Evolutionary conservation across 2,888 invertebrate species (phyloP), one percentile per base, ranked within the genome.

Genomic region (Timema podura): DNA sequence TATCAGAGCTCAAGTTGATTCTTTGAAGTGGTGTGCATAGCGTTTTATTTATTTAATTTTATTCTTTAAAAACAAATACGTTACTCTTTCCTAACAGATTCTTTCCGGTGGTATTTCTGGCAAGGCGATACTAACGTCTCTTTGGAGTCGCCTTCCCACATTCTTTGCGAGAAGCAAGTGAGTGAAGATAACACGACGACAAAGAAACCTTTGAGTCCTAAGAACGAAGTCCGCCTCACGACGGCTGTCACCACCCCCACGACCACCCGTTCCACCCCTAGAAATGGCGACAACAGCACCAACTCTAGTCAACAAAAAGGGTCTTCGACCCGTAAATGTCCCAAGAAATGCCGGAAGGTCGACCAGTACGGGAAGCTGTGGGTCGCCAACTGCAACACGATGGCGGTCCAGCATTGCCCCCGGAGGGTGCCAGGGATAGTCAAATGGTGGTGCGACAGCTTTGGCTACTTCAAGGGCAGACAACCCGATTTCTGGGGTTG

Each of bases 401-500:
- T 44, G 44, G 44, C 10, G 30, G 6, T 9, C 10, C 66, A 48
- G 16, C 48, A 30, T 44, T 66, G 66, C 30, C 66, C 66, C 16
- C 16, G 48, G 0, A 49, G 44, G 13, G 44, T 45, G 10, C 66
- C 45, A 15, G 66, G 66, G 13, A 30, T 49, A 48, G 66, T 49
- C 30, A 48, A 45, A 45, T 66, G 66, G 66, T 49, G 49, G 45
- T 66, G 66, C 16, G 11, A 49, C 51, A 15, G 16, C 48, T 11
- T 30, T 11, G 48, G 30, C 8, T n/a, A 16, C 66, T 66, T 66
- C 48, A 16, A n/a, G 2, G 66, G 66, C 51, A 30, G 9, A 15
- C 51, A 49, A 48, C 66, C 66, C 66, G n/a, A 30, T 44, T 66
- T 49, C 45, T 48, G 51, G 5, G 9, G 49, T 2, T 66, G 66